Evolutionary conservation across 2,888 invertebrate species (phyloP).

Genomic region (Dynastes hyllus): DNA sequence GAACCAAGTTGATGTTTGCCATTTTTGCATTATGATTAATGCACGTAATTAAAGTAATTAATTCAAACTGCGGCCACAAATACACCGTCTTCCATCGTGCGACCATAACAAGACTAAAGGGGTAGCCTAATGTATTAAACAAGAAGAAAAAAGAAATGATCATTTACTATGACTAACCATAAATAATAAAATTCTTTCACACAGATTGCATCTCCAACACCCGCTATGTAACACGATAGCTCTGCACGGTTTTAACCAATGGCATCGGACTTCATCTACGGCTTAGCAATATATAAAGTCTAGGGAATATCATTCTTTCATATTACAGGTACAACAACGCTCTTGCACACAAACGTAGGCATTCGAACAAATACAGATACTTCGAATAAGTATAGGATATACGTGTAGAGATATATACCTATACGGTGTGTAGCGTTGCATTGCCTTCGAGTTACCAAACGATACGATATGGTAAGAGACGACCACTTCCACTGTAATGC

Average conservation of each 20-base stretch:
- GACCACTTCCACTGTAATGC: constrained; percentile 54
- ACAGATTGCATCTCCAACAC: constrained; percentile 63
- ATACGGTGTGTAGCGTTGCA: constrained; percentile 37
- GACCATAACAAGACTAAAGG: constrained; percentile 39
- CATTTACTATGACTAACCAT: constrained; percentile 62
- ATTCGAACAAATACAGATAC: constrained; percentile 33
- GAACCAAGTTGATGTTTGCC: constrained; percentile 1
- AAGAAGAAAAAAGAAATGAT: constrained; percentile 54
- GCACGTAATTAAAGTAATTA: constrained; percentile 47
- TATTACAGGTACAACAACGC: constrained; percentile 47
- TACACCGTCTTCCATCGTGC: not conserved
- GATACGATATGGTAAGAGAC: constrained; percentile 53
- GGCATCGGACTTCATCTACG: constrained; percentile 57
- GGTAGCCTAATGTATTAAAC: constrained; percentile 47
- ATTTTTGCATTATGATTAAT: constrained; percentile 45
- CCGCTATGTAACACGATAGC: constrained; percentile 63
- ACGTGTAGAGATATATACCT: not conserved
- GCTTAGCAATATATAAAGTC: constrained; percentile 54
- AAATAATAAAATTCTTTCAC: constrained; percentile 63
- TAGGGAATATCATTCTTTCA: constrained; percentile 49
- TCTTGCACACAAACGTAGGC: constrained; percentile 31
- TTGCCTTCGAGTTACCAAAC: constrained; percentile 34
- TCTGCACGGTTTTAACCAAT: constrained; percentile 61
- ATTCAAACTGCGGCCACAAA: constrained; percentile 40
- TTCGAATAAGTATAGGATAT: constrained; percentile 38